These are phyloP conservation scores for Platyscapa corneri DNA, from an alignment of 1,140 invertebrate species.

Conservation along the genomic window DNA sequence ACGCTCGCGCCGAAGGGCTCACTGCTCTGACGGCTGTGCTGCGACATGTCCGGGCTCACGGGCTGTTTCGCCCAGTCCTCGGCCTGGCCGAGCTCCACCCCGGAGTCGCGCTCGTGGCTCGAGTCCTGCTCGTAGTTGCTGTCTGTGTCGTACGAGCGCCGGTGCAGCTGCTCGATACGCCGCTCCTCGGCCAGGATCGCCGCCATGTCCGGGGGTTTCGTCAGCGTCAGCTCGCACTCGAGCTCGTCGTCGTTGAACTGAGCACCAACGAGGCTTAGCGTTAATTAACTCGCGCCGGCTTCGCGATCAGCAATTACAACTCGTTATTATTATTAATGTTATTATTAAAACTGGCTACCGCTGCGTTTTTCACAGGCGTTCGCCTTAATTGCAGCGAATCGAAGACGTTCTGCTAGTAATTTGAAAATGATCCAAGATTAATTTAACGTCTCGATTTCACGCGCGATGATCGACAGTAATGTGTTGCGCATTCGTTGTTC, in stretches of 20 bases:
- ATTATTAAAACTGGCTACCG: no score
- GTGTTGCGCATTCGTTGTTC: neutral
- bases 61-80: slow-evolving; percentile 77
- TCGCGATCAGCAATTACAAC: no score
- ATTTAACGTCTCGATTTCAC: no score
- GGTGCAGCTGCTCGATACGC: slow-evolving; percentile 82
- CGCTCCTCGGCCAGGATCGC: slow-evolving; percentile 86
- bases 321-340: no score
- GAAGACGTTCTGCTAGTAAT: no score
- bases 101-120: slow-evolving; percentile 80
- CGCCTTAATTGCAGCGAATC: no score
- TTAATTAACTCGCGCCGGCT: no score
- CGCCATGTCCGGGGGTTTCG: slow-evolving; percentile 86
- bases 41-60: slow-evolving; percentile 77
- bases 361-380: no score
- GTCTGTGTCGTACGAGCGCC: slow-evolving; percentile 75
- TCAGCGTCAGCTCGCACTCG: slow-evolving; percentile 80
- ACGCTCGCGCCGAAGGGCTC: slow-evolving; percentile 80
- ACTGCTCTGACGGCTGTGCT: slow-evolving; percentile 86
- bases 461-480: neutral
- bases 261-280: no score
- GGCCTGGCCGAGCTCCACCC: slow-evolving; percentile 80
- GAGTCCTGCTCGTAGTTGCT: slow-evolving; percentile 74
- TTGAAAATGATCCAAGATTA: no score
- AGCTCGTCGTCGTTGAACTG: slow-evolving; percentile 79